phyloP scores from a whole-genome alignment of 1,140 invertebrate species.

The Onthophagus taurus region DNA sequence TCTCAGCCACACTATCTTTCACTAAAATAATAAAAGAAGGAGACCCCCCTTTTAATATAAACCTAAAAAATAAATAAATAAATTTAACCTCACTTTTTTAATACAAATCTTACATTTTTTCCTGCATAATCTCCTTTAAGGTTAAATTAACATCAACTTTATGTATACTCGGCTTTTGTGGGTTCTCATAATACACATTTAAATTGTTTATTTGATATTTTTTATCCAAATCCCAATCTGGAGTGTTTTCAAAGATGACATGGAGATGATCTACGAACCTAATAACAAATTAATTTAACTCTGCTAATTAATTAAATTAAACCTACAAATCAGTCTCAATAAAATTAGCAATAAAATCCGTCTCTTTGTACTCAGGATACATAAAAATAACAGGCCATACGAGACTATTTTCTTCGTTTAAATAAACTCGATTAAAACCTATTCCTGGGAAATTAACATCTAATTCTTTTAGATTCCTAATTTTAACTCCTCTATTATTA shows the following conservation, averaged over 20 bases:
- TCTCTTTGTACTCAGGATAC: constrained; percentile 69
- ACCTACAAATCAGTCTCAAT: constrained; percentile 59
- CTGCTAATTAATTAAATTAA: constrained; percentile 10
- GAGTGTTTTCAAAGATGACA: constrained; percentile 58
- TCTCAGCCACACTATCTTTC: constrained; percentile 25
- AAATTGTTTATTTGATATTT: constrained; percentile 59
- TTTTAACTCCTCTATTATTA: constrained; percentile 41
- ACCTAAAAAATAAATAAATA: constrained; percentile 26
- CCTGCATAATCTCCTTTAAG: constrained; percentile 52
- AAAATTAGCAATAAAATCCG: constrained; percentile 66
- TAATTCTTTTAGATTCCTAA: constrained; percentile 32
- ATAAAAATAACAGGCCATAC: constrained; percentile 75
- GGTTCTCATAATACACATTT: constrained; percentile 73
- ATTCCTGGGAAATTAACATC: constrained; percentile 47
- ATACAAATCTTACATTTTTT: constrained; percentile 50
- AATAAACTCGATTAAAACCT: constrained; percentile 46
- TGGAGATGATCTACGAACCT: constrained; percentile 64
- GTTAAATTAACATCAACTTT: constrained; percentile 49
- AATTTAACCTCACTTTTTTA: constrained; percentile 9
- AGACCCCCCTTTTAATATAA: constrained; percentile 29
- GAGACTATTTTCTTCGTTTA: constrained; percentile 49
- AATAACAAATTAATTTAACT: constrained; percentile 22
- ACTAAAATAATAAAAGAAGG: constrained; percentile 33
- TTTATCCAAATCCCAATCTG: constrained; percentile 64
- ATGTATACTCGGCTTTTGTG: constrained; percentile 52